Evolutionary conservation across 2,888 invertebrate species (phyloP), one percentile per base, ranked within the genome.

Genomic region (Platynereis dumerilii): DNA sequence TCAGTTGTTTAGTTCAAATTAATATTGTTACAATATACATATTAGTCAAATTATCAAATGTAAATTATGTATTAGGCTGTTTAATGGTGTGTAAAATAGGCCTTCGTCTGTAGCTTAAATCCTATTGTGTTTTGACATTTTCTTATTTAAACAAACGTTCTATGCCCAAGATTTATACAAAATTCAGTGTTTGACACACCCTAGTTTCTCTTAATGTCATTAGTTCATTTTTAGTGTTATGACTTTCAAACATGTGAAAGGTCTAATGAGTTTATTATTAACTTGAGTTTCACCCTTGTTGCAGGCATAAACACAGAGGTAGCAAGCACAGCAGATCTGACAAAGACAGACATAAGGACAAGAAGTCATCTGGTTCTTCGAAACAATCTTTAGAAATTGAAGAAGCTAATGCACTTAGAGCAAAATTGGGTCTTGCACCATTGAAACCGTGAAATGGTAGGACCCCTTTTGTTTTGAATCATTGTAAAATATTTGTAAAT

Each of bases 351-450:
- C 44, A 55, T 22, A 45, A 55, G 45, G 58, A 65, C n/a, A 48
- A 59, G 54, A 55, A 60, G 52, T 48, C 29, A 57, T 65, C 53
- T 56, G 56, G 61, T 17, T 60, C 54, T 42, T 65, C 59, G 7
- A 73, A 70, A 63, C 78, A 78, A 12, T 81, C 83, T 39, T 74
- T 76, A 17, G 86, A 86, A 67, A 84, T 87, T 59, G 81, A 80
- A 26, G 86, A 87, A 73, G 84, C 86, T 2, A 87, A 87, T 79
- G 85, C 83, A 64, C 77, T 86, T 20, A 71, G 87, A 66, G 86
- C 86, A 3, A 84, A 83, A 71, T 77, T 87, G 24, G 87, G 87
- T 7, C 68, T 87, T 69, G 82, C 85, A n/a, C 87, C 87, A n/a
- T 76, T 87, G 2, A 73, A 80, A 61, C 74, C 68, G 27, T 74